Evolutionary conservation across 1,140 invertebrate genomes (phyloP), one percentile per base, ranked within the genome.

Genomic region (Macrobrachium nipponense): DNA sequence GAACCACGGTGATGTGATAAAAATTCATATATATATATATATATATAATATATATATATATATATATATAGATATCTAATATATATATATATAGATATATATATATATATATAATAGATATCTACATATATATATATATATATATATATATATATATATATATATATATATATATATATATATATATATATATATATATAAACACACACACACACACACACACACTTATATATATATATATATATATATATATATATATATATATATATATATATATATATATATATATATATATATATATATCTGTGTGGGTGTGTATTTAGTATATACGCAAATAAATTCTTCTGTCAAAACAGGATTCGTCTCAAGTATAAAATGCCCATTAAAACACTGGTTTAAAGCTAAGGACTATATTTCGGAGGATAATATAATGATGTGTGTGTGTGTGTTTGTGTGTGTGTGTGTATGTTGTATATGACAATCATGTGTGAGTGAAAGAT

Each of bases 381-480:
- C n/a, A n/a, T n/a, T n/a, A n/a, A n/a, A n/a, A n/a, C n/a, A n/a
- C n/a, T n/a, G n/a, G n/a, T n/a, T n/a, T n/a, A n/a, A n/a, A n/a
- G n/a, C n/a, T n/a, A n/a, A n/a, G n/a, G n/a, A n/a, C n/a, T n/a
- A n/a, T n/a, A n/a, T n/a, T n/a, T n/a, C n/a, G n/a, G n/a, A n/a
- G n/a, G n/a, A n/a, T n/a, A n/a, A n/a, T n/a, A n/a, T n/a, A n/a
- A n/a, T n/a, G n/a, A n/a, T n/a, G 27, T n/a, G 27, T 18, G 27
- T 68, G 27, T 68, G 18, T 18, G 18, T 70, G n/a, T 23, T 14
- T n/a, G 23, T 23, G 15, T 70, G 66, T 23, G 10, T 70, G 6
- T 70, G 20, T 70, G n/a, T 5, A 70, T 70, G n/a, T 20, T 66
- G 62, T 66, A 66, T 17, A 66, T 66, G 64, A 70, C 68, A 70